Percentiles rank a stretch among this genome's conserved stretches.
These are phyloP conservation scores for Pomacea canaliculata DNA, from an alignment of 2,888 invertebrate species.

Conservation along the genomic window DNA sequence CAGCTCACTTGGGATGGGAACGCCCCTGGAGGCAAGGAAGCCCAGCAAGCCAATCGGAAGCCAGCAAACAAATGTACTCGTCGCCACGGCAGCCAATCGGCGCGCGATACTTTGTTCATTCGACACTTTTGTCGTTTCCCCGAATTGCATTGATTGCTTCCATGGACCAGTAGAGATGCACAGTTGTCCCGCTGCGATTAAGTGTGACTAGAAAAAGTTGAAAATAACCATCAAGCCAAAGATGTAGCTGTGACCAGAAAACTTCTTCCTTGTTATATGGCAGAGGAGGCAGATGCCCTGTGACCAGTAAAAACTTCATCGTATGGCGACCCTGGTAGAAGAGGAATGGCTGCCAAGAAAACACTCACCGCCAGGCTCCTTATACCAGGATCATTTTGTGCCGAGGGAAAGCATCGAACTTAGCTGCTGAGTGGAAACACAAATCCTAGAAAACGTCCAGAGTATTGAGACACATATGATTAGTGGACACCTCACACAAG, in stretches of 20 bases:
- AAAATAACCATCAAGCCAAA: conserved; percentile 62
- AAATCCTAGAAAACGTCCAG: conserved; percentile 76
- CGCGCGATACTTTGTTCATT: conserved; percentile 16
- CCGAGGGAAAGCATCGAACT: too few species aligned
- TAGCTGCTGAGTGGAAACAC: conserved; percentile 71
- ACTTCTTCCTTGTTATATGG: conserved; percentile 63
- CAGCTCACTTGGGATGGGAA: conserved; percentile 4
- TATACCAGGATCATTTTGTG: too few species aligned
- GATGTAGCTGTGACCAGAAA: conserved; percentile 67
- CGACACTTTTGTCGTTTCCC: conserved; percentile 6
- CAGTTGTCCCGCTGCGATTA: conserved; percentile 60
- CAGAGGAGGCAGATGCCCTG: conserved; percentile 62
- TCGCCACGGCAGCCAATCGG: conserved; percentile 13
- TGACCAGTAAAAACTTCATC: conserved; percentile 57
- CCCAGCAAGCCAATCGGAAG: conserved; percentile 21
- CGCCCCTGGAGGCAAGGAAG: conserved; percentile 9
- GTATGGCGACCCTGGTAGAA: conserved; percentile 40
- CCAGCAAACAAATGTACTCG: conserved; percentile 17
- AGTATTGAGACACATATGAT: conserved; percentile 75
- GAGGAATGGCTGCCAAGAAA: conserved; percentile 54
- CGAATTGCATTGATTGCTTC: conserved; percentile 8
- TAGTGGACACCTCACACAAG: conserved; percentile 56
- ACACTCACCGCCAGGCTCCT: too few species aligned
- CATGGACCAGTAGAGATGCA: conserved; percentile 61
- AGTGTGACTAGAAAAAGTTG: conserved; percentile 62